Percentiles rank a stretch among this genome's conserved stretches.
These are phyloP conservation scores for Hirudinaria manillensis DNA, from an alignment of 2,888 invertebrate species.

Conservation along the genomic window DNA sequence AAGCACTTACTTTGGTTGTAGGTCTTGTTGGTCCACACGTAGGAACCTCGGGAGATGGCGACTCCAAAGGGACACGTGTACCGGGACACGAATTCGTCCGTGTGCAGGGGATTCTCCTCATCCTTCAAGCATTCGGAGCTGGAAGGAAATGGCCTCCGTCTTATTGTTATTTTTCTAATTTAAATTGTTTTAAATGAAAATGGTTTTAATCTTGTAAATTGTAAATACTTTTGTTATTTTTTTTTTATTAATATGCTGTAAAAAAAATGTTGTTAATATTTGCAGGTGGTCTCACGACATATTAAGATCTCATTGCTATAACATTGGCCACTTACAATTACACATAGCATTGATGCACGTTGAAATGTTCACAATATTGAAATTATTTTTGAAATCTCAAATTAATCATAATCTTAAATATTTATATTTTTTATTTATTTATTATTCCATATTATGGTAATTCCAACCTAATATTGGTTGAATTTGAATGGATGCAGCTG, in stretches of 20 bases:
- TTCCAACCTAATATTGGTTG: neutral
- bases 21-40: conserved; percentile 47
- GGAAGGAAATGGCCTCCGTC: neutral
- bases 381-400: no score
- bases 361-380: no score
- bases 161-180: no score
- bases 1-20: conserved; percentile 48
- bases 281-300: no score
- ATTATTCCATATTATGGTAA: no score
- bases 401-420: no score
- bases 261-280: no score
- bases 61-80: conserved; percentile 47
- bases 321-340: no score
- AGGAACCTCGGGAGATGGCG: conserved; percentile 32
- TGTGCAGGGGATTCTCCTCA: conserved; percentile 43
- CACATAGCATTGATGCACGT: no score
- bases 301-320: no score
- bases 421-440: no score
- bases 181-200: neutral
- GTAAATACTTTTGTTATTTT: no score
- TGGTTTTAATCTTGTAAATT: neutral
- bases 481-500: conserved; percentile 16
- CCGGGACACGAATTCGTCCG: conserved; percentile 42
- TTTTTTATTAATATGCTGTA: neutral
- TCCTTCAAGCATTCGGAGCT: conserved; percentile 34